Evolutionary conservation across 2,113 vertebrate genomes (phyloP), one percentile per base, ranked within the genome.

Genomic region (Hippocampus barbouri): DNA sequence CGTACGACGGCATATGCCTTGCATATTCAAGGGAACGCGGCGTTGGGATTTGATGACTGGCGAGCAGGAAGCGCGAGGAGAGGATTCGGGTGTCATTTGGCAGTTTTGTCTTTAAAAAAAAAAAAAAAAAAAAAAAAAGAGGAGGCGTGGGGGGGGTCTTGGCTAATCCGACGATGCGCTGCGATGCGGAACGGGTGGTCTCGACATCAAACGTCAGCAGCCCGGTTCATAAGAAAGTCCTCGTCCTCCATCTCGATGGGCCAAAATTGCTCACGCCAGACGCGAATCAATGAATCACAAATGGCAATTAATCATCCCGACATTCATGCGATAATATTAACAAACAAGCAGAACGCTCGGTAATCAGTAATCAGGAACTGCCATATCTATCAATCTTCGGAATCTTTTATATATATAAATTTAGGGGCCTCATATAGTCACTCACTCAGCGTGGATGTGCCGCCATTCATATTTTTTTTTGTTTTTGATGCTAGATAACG

Each of bases 291-390:
- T 45, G 41, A 25, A 43, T 47, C 64, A 23, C 40, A 43, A 47
- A 66, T 47, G 41, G 47, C 64, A 47, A 66, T 66, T 47, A 25
- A 66, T 66, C 41, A 66, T 15, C n/a, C 5, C n/a, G 41, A 66
- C 64, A 43, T 27, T 23, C n/a, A 15, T 15, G n/a, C 64, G 3
- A 18, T 47, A 15, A 47, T 43, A 47, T 25, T 23, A 25, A 16
- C 64, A 47, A 66, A 66, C 63, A 66, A 66, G 64, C 41, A 18
- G 23, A 45, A 25, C 41, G 25, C n/a, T 47, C 23, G 43, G 40
- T 15, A 47, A 43, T 9, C 6, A 25, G 41, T 47, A 47, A 66
- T 65, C 40, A 45, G 6, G 41, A 45, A 45, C 2, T 45, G 2
- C 12, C 21, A 64, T 40, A 40, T 63, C 38, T 18, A 23, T 8